Conservation (phyloP, 2,888 invertebrate genomes). For the Protula sp. region DNA sequence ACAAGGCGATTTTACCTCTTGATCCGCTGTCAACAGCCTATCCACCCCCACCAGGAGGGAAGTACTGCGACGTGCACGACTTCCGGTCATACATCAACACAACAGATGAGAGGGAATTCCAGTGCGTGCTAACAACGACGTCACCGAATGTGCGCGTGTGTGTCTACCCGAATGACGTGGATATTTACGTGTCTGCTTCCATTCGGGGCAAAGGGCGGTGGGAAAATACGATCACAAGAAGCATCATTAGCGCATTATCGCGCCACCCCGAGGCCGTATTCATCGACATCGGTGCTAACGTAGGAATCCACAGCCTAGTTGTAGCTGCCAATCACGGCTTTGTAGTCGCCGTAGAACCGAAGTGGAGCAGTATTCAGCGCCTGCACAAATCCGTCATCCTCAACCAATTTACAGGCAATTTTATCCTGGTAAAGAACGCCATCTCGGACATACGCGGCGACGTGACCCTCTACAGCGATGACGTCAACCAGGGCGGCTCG, state of each 20-base stretch:
- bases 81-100: background rate
- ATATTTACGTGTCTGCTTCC: background rate
- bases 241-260: background rate
- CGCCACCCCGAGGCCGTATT: background rate
- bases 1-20: too few species aligned
- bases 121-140: background rate
- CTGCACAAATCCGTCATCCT: background rate
- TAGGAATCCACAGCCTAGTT: background rate
- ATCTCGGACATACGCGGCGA: background rate
- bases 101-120: background rate
- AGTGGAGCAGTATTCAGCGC: background rate
- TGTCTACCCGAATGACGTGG: background rate
- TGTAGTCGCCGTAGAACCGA: background rate
- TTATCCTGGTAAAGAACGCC: background rate
- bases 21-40: too few species aligned
- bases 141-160: background rate
- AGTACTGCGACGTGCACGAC: background rate
- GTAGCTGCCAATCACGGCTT: background rate
- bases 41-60: too few species aligned
- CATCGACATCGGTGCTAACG: background rate
- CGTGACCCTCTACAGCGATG: background rate
- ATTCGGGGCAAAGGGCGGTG: background rate
- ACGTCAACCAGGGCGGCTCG: background rate
- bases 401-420: background rate
- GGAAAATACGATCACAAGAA: background rate